Conservation (phyloP, 1,140 invertebrate species). For the Paracyclopina nana region DNA sequence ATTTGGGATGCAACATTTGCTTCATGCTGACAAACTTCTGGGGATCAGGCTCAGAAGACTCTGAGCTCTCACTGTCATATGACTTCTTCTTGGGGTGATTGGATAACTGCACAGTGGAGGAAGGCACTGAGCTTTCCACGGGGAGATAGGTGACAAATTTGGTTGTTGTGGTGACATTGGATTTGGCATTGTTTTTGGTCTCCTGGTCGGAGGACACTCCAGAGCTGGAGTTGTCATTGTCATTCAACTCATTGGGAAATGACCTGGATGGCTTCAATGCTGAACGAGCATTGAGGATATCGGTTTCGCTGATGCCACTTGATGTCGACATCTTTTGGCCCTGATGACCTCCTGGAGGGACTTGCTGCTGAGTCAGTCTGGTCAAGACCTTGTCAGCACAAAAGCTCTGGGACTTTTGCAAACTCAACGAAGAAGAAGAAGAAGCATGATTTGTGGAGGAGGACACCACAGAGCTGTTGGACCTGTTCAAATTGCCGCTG, state of each 20-base stretch:
- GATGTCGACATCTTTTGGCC: neutral
- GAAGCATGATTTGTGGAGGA: too few relatives aligned
- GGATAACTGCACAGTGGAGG: neutral
- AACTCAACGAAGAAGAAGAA: too few relatives aligned
- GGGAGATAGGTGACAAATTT: conserved; percentile 22
- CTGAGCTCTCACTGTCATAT: conserved; percentile 24
- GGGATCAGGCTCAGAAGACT: conserved; percentile 24
- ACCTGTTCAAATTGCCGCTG: too few relatives aligned
- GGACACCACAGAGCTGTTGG: too few relatives aligned
- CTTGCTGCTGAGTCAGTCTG: neutral
- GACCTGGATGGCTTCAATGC: conserved; percentile 62
- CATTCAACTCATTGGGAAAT: conserved; percentile 53
- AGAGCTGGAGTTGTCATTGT: conserved; percentile 64
- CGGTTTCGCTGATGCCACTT: conserved; percentile 50
- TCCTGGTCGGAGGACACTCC: conserved; percentile 64
- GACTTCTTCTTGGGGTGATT: conserved; percentile 11
- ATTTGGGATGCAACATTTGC: conserved; percentile 11
- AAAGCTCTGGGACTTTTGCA: conserved; percentile 17
- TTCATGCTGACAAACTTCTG: conserved; percentile 9
- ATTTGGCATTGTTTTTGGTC: conserved; percentile 19
- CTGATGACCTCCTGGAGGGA: neutral
- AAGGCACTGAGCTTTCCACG: conserved; percentile 2
- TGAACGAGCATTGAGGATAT: conserved; percentile 47
- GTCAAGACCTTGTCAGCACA: conserved; percentile 12
- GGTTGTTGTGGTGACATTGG: conserved; percentile 23